Evolutionary conservation across 2,888 invertebrate species (phyloP).

Genomic region (Chesias legatella): DNA sequence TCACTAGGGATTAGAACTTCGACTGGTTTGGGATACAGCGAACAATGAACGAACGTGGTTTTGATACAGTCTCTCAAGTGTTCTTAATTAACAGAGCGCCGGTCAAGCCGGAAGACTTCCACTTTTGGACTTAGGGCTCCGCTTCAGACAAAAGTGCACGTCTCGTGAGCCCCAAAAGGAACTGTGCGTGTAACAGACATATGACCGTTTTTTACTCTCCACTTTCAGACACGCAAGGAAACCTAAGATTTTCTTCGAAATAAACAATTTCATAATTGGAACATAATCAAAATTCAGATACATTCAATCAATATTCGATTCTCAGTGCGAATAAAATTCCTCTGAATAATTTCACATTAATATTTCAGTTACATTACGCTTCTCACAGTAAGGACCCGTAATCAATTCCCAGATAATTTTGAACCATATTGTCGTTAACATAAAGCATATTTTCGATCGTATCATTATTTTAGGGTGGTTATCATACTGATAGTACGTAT

Average conservation of each 20-base stretch:
- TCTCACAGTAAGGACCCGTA: constrained; percentile 35
- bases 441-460: constrained; percentile 39
- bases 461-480: constrained; percentile 30
- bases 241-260: no score
- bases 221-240: no score
- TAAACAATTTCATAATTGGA: constrained; percentile 9
- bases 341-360: constrained; percentile 37
- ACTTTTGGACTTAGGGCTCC: no score
- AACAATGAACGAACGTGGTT: no score
- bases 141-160: no score
- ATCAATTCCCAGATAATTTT: constrained; percentile 32
- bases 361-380: constrained; percentile 32
- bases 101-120: no score
- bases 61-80: background rate
- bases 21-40: background rate
- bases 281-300: constrained; percentile 3
- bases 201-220: no score
- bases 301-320: constrained; percentile 12
- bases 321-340: constrained; percentile 18
- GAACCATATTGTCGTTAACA: constrained; percentile 29
- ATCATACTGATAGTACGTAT: constrained; percentile 28
- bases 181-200: no score
- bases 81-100: no score
- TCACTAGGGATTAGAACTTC: constrained; percentile 3
- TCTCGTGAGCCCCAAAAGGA: no score